Conservation (phyloP, 2,797 vertebrate species). For the Staurois parvus region DNA sequence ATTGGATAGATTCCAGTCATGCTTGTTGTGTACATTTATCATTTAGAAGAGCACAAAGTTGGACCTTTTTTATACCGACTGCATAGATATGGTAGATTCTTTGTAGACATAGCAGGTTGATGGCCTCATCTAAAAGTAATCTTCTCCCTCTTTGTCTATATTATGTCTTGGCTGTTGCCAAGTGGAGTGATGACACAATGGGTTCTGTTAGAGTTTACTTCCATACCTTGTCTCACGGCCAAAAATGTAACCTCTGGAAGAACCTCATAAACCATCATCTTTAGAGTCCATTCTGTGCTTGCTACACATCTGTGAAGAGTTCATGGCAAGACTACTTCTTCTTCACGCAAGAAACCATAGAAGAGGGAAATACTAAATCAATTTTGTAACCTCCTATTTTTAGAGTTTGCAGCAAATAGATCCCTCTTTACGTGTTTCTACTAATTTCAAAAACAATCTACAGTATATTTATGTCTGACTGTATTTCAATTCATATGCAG, state of each 20-base stretch:
- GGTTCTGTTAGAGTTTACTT: slow-evolving; percentile 55
- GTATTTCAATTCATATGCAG: no score
- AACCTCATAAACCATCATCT: slow-evolving; percentile 63
- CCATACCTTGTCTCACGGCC: slow-evolving; percentile 69
- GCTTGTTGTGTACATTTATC: neutral
- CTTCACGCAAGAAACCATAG: slow-evolving; percentile 67
- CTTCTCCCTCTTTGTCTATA: slow-evolving; percentile 49
- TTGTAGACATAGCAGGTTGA: neutral
- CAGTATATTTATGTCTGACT: no score
- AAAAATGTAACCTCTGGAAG: slow-evolving; percentile 76
- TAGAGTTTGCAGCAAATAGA: no score
- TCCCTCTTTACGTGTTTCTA: no score
- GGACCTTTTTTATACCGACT: neutral
- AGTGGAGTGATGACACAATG: slow-evolving; percentile 67
- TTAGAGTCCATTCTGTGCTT: slow-evolving; percentile 37
- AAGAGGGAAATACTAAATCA: neutral
- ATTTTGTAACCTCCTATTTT: neutral
- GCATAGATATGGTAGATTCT: neutral
- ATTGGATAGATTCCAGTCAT: no score
- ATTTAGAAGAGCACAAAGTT: neutral
- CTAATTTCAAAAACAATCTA: no score
- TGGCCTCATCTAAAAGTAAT: neutral
- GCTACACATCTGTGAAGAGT: slow-evolving; percentile 67
- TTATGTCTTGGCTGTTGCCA: slow-evolving; percentile 57
- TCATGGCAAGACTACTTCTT: slow-evolving; percentile 70